A percentile compares a stretch with the other conserved stretches of the same genome.
These are phyloP conservation scores for Nilaparvata lugens DNA, from an alignment of 1,140 invertebrate genomes.

Conservation along the genomic window DNA sequence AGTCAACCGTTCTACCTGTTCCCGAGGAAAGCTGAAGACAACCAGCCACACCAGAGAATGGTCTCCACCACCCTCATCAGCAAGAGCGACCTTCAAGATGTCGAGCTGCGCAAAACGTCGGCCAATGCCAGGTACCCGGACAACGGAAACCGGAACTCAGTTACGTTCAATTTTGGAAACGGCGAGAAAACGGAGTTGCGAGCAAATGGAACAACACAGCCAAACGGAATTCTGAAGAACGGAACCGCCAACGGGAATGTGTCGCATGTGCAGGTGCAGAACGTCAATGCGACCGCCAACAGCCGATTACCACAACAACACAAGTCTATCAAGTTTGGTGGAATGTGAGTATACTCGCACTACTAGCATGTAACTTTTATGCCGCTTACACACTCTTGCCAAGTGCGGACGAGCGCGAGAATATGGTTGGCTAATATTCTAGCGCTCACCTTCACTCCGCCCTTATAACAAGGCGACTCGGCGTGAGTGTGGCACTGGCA, in stretches of 20 bases:
- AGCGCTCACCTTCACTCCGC: not conserved
- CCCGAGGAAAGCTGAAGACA: not conserved
- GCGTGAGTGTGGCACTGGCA: no score
- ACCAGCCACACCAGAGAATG: not conserved
- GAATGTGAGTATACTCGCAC: constrained; percentile 16
- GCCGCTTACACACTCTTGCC: not conserved
- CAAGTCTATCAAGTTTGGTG: constrained; percentile 23
- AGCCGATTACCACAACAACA: not conserved
- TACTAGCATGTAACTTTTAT: not conserved
- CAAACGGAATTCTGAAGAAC: constrained; percentile 24
- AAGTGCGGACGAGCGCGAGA: not conserved
- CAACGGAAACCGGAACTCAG: constrained; percentile 12
- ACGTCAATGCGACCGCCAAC: constrained; percentile 4
- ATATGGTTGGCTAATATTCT: not conserved
- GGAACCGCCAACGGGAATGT: constrained; percentile 15
- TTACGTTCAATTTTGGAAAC: constrained; percentile 20
- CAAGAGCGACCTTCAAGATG: not conserved
- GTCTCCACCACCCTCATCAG: not conserved
- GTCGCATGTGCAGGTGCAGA: constrained; percentile 18
- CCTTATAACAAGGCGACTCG: no score
- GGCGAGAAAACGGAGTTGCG: constrained; percentile 15
- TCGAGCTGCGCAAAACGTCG: constrained; percentile 5
- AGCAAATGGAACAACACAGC: constrained; percentile 8
- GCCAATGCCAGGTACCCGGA: not conserved
- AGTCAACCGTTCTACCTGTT: not conserved